Base-by-base conservation (phyloP, 2,888 invertebrate genomes). In the Caradrina kadenii region DNA sequence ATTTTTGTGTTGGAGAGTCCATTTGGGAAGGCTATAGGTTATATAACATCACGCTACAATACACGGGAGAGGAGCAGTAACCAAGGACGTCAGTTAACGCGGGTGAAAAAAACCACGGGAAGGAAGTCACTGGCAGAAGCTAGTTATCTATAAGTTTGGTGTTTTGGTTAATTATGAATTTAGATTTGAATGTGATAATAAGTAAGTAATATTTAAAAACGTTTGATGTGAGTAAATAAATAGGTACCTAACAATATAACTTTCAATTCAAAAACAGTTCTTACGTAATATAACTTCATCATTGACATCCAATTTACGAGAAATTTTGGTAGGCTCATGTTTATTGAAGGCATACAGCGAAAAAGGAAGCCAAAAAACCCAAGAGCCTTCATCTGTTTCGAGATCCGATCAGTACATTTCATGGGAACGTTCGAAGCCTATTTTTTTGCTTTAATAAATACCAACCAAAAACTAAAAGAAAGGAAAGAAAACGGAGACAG, bases 271-370 rank as follows among this genome's bases (percentile, higher is more conserved):
- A 45, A 11, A 45, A 45, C 45, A 45, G 45, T 45, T 45, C 6
- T 45, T 45, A 45, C 65, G 79, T 80, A 76, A 89, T 89, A 91
- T 90, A 85, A 83, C 90, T 91, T 91, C 85, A 91, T 91, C 85
- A 83, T 80, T 86, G 85, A 84, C 83, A 75, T 79, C 72, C 85
- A 84, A 88, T 90, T 91, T 87, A 84, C 84, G 81, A 85, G 78
- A 84, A 81, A 80, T 79, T 85, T 85, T 77, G 80, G 79, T 70
- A 71, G 71, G 64, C 80, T 87, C 83, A 85, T 88, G 84, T 86
- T 79, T 90, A 88, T 89, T 88, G 86, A 88, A 88, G 79, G 62
- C 71, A 62, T 72, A 81, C 76, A 75, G 74, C 73, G 75, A 81
- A 82, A 70, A 72, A 62, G 82, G 76, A 75, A 59, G 70, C 80